Percentiles rank a stretch among this genome's conserved stretches.
phyloP scores from a whole-genome alignment of 2,888 invertebrate species.

The Andrena haemorrhoa region DNA sequence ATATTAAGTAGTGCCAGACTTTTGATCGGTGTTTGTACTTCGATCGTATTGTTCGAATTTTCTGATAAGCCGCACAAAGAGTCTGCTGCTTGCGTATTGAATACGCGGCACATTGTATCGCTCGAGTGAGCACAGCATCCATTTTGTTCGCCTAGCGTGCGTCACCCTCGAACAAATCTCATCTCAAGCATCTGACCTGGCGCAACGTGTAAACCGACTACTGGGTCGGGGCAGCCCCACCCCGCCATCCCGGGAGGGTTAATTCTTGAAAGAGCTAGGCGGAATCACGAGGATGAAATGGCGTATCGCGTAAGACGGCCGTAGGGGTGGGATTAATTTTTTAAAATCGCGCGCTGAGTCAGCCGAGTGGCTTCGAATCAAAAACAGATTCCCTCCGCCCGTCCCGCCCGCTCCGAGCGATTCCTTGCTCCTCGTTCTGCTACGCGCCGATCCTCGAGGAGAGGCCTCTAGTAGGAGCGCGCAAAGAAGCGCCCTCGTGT shows the following conservation, averaged over 20 bases:
- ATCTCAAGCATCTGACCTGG: neutral
- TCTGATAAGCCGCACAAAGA: no score
- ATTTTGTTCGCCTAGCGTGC: neutral
- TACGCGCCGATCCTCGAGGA: constrained; percentile 49
- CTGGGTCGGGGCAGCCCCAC: neutral
- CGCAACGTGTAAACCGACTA: neutral
- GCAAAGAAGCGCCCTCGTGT: constrained; percentile 56
- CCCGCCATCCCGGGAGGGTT: neutral
- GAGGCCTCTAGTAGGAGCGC: constrained; percentile 39
- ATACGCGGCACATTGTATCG: neutral
- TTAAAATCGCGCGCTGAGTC: constrained; percentile 52
- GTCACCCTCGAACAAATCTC: neutral
- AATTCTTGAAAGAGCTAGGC: neutral
- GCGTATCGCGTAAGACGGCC: constrained; percentile 8
- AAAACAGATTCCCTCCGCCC: constrained; percentile 43
- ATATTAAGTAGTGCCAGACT: no score
- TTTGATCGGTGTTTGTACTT: no score
- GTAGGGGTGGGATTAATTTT: constrained; percentile 50
- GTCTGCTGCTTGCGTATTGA: neutral
- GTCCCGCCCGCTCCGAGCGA: constrained; percentile 32
- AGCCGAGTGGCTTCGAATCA: constrained; percentile 53
- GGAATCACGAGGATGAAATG: constrained; percentile 8
- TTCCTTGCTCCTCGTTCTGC: constrained; percentile 37
- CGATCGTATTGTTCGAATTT: no score
- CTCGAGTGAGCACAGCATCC: neutral